Evolutionary conservation across 2,113 vertebrate species (phyloP), one percentile per base, ranked within the genome.

Genomic region (Athene noctua): DNA sequence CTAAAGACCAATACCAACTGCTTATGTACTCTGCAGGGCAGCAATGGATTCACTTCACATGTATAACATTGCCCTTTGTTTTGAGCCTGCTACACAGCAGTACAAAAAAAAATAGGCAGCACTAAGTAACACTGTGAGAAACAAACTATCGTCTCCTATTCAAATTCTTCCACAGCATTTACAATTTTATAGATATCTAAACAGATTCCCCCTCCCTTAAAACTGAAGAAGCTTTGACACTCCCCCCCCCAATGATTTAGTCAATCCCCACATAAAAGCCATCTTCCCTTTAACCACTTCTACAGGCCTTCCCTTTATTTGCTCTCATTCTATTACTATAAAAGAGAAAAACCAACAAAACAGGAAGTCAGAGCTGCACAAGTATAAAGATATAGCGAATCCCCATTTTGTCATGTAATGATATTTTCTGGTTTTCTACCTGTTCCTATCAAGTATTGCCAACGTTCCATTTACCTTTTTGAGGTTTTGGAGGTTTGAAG

Each of bases 1-100:
- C 42, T 86, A 6, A 55, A 19, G 47, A 55, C 29, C 20, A 71
- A 25, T 3, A 16, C 14, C 77, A 61, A 72, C 1, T 61, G 17
- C 2, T 0, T 21, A 26, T 1, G 15, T 40, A 42, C 47, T 72
- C 40, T 40, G 25, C 11, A 67, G 32, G 1, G 3, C 14, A 18
- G 61, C 40, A 46, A 51, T 7, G 7, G 40, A 62, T 38, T 73
- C 7, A 67, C 54, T 44, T 51, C 9, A 26, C 2, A 2, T 57
- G 72, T 82, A 14, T 15, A 61, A 47, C 29, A n/a, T 17, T 29
- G 13, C 29, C 66, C 57, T 71, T 81, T 44, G 21, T 54, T 67
- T 67, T 62, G 18, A 82, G 46, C 26, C 71, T 44, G 40, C 65
- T 73, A 55, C 16, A 26, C 25, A 55, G 58, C 26, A 65, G 30